Conservation (phyloP, 2,113 vertebrate species). For the Sminthopsis crassicaudata region DNA sequence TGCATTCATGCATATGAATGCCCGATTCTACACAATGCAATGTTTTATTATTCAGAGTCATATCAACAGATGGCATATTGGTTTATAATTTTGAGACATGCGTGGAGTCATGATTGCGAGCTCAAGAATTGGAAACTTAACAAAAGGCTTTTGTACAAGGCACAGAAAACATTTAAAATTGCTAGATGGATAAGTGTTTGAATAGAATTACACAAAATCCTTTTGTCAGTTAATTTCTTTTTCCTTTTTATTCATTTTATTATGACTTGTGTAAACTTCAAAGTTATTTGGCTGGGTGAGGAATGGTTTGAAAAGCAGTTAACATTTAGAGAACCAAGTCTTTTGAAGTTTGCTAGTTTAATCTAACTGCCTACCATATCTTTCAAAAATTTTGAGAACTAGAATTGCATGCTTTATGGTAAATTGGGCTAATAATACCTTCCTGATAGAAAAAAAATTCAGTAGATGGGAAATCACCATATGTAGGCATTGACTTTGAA, state of each 20-base stretch:
- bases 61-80: slow-evolving; percentile 9
- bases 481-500: slow-evolving; percentile 9
- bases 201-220: slow-evolving; percentile 22
- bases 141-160: slow-evolving; percentile 29
- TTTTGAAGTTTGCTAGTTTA: neutral
- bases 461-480: slow-evolving; percentile 27
- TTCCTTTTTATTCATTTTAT: slow-evolving; percentile 1
- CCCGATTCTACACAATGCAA: slow-evolving; percentile 3
- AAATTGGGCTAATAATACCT: slow-evolving; percentile 4
- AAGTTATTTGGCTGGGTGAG: neutral
- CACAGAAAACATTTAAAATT: slow-evolving; percentile 4
- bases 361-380: neutral
- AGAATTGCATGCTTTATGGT: slow-evolving; percentile 32
- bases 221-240: slow-evolving; percentile 34
- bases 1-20: neutral
- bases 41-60: slow-evolving; percentile 33
- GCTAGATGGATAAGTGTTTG: slow-evolving; percentile 8
- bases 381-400: slow-evolving; percentile 8
- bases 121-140: slow-evolving; percentile 52
- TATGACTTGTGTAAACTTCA: slow-evolving; percentile 44
- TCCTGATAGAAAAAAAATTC: neutral
- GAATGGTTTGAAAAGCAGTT: neutral
- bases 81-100: slow-evolving; percentile 38
- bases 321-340: neutral
- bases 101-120: slow-evolving; percentile 15